A percentile compares a stretch with the other conserved stretches of the same genome.
Conservation (phyloP, 2,888 invertebrate species). For the Rhaphigaster nebulosa region DNA sequence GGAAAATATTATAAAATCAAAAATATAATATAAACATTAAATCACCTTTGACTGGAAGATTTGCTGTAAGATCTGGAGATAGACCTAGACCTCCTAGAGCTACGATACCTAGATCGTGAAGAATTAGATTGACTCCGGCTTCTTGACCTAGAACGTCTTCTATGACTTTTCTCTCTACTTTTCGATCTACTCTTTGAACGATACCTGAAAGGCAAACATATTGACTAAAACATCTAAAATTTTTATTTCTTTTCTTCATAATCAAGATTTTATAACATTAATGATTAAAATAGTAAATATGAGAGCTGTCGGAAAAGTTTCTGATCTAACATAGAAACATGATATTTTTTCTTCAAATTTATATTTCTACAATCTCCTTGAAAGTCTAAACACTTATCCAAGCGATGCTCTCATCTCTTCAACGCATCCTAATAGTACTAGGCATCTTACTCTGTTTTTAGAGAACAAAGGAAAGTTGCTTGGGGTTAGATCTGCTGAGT, state of each 20-base stretch:
- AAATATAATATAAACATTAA: constrained; percentile 5
- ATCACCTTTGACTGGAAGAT: constrained; percentile 67
- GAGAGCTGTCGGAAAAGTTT: not conserved
- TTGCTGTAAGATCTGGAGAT: constrained; percentile 66
- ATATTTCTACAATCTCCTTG: too few species aligned
- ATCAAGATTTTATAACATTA: too few species aligned
- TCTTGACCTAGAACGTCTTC: constrained; percentile 64
- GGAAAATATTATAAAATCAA: not conserved
- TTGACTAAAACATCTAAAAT: not conserved
- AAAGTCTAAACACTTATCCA: too few species aligned
- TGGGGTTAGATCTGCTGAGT: too few species aligned
- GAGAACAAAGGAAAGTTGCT: too few species aligned
- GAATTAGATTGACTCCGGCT: constrained; percentile 66
- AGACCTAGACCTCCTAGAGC: constrained; percentile 53
- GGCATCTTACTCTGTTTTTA: too few species aligned
- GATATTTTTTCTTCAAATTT: too few species aligned
- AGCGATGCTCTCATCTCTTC: too few species aligned
- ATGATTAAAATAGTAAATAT: too few species aligned
- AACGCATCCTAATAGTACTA: too few species aligned
- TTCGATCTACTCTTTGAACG: constrained; percentile 65
- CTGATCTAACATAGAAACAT: too few species aligned
- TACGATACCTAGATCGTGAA: constrained; percentile 50
- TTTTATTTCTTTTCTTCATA: too few species aligned
- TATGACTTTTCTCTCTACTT: constrained; percentile 61
- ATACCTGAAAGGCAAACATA: constrained; percentile 49